Conservation (phyloP, 2,797 vertebrate species). For the Ctenopoma multispine region DNA sequence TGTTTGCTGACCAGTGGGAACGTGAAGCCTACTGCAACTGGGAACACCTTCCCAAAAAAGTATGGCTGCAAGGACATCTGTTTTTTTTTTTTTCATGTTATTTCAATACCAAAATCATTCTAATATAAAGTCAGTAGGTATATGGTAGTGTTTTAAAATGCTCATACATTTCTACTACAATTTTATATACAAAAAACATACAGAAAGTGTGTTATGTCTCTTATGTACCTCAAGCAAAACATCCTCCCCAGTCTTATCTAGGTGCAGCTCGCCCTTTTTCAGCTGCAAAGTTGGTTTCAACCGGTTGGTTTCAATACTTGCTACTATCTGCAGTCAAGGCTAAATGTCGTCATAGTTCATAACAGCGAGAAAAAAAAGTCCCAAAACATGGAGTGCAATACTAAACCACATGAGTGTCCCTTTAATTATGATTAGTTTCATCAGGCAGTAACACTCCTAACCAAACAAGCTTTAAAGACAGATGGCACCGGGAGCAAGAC, state of each 20-base stretch:
- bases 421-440: not conserved
- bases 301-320: no score
- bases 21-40: conserved; percentile 87
- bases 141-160: not conserved
- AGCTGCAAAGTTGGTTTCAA: no score
- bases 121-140: not conserved
- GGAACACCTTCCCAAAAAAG: conserved; percentile 88
- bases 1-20: conserved; percentile 75
- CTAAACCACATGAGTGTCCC: not conserved
- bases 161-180: not conserved
- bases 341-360: no score
- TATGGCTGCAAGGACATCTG: conserved; percentile 32
- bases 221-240: no score
- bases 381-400: not conserved
- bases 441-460: not conserved
- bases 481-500: not conserved
- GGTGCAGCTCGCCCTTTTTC: no score
- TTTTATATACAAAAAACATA: no score
- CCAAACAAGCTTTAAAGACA: not conserved
- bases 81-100: not conserved
- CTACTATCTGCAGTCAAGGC: no score
- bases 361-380: no score
- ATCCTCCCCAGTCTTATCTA: no score
- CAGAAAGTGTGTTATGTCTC: no score
- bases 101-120: not conserved